Base-by-base conservation (phyloP, 92 coral and sea anemone genomes). In the Epizoanthus rinbou region DNA sequence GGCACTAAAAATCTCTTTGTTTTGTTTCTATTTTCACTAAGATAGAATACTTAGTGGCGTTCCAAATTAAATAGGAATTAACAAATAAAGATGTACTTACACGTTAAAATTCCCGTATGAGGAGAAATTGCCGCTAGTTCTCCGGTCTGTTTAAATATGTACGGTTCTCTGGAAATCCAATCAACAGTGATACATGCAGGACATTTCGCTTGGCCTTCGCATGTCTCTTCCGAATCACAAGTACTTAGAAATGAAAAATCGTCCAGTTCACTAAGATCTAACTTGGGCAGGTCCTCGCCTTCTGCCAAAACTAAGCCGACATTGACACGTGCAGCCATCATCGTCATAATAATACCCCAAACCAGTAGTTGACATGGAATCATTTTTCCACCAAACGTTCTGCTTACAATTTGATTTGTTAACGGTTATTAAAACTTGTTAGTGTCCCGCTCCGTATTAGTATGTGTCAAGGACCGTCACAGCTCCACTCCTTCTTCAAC, bases 61-160 rank as follows among this genome's bases (percentile, higher is more conserved):
- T 73, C 25, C 65, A 13, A 16, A 74, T 54, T 74, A 74, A 74
- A 74, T 54, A 74, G 54, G 25, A 74, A 74, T 74, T 74, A 74
- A 54, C 52, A 54, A 28, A 3, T 74, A 56, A 74, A 28, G 41
- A 74, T 19, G 64, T 74, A 74, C 80, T 74, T 74, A 74, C 80
- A 53, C 31, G 41, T 25, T 54, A 74, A 74, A 52, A 74, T 74
- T n/a, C 80, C 80, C 6, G 18, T 74, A 18, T 74, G 33, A 23
- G 80, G 80, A 54, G 80, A 54, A 74, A 56, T 56, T 8, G 17
- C 14, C 11, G 65, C 47, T n/a, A 74, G 3, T 0, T 54, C 64
- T 33, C 45, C 41, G 28, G 80, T 74, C 5, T 74, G 47, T 74
- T 74, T 74, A 43, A 10, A 24, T 24, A 74, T 74, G 24, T 74